Evolutionary conservation across 2,113 vertebrate species (phyloP).

Genomic region (Arizona elegans): DNA sequence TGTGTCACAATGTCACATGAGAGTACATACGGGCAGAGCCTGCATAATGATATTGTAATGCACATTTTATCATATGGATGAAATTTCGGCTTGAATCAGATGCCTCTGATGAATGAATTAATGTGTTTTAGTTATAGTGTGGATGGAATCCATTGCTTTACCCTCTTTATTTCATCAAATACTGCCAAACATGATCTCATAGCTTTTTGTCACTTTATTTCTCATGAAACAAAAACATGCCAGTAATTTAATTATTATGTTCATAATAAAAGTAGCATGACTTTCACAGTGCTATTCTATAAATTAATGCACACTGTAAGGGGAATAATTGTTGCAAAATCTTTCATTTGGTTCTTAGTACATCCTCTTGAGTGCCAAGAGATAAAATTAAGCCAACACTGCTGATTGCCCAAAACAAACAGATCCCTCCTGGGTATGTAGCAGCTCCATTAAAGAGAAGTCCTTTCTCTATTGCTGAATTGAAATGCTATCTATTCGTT

Average conservation of each 20-base stretch:
- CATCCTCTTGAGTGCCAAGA: not conserved
- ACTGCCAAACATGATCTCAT: not conserved
- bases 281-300: not conserved
- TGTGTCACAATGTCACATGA: not conserved
- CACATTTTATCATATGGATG: not conserved
- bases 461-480: not conserved
- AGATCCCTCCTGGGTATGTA: not conserved
- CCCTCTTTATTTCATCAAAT: not conserved
- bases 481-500: not conserved
- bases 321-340: not conserved
- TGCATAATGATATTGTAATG: not conserved
- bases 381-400: not conserved
- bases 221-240: not conserved
- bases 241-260: not conserved
- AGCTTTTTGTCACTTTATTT: not conserved
- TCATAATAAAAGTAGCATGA: not conserved
- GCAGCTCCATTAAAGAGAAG: not conserved
- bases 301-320: not conserved
- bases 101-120: not conserved
- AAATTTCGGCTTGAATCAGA: not conserved
- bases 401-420: not conserved
- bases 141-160: not conserved
- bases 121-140: not conserved
- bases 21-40: not conserved
- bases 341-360: not conserved